These are phyloP conservation scores for Otis tarda DNA, from an alignment of 2,113 vertebrate species.

Conservation along the genomic window DNA sequence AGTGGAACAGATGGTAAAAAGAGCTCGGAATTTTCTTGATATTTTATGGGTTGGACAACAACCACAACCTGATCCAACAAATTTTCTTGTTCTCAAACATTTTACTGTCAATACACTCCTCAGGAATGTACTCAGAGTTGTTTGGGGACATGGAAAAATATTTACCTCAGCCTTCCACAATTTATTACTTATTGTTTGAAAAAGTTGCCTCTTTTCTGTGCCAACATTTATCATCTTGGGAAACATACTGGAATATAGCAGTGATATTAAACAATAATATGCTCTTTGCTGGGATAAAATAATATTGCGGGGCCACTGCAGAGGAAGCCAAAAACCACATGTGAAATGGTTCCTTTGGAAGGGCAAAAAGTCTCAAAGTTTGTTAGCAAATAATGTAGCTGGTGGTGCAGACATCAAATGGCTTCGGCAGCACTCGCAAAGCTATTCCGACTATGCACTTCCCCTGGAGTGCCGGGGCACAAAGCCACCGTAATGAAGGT, in stretches of 20 bases:
- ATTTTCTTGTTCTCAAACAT: slow-evolving; percentile 63
- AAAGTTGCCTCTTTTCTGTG: slow-evolving; percentile 61
- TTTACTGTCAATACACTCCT: slow-evolving; percentile 55
- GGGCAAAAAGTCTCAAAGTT: slow-evolving; percentile 45
- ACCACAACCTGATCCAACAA: slow-evolving; percentile 55
- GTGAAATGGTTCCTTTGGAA: slow-evolving; percentile 57
- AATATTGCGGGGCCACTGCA: slow-evolving; percentile 53
- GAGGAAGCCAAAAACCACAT: slow-evolving; percentile 60
- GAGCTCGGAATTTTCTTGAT: slow-evolving; percentile 43
- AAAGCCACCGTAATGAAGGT: slow-evolving; percentile 31
- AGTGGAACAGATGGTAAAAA: slow-evolving; percentile 39
- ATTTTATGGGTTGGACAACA: slow-evolving; percentile 47
- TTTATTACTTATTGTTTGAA: slow-evolving; percentile 74
- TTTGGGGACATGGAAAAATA: slow-evolving; percentile 70
- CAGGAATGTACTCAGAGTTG: slow-evolving; percentile 64
- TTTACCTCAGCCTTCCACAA: slow-evolving; percentile 69
- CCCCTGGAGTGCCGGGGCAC: background rate
- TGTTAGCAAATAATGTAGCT: slow-evolving; percentile 61
- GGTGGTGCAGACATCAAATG: slow-evolving; percentile 38
- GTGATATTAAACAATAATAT: slow-evolving; percentile 63
- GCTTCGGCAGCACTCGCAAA: background rate
- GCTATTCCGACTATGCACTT: slow-evolving; percentile 16
- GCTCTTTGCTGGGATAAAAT: slow-evolving; percentile 61
- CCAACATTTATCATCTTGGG: slow-evolving; percentile 69
- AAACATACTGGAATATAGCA: slow-evolving; percentile 60